These are phyloP conservation scores for Symphodus melops DNA, from an alignment of 2,113 vertebrate genomes.

Conservation along the genomic window DNA sequence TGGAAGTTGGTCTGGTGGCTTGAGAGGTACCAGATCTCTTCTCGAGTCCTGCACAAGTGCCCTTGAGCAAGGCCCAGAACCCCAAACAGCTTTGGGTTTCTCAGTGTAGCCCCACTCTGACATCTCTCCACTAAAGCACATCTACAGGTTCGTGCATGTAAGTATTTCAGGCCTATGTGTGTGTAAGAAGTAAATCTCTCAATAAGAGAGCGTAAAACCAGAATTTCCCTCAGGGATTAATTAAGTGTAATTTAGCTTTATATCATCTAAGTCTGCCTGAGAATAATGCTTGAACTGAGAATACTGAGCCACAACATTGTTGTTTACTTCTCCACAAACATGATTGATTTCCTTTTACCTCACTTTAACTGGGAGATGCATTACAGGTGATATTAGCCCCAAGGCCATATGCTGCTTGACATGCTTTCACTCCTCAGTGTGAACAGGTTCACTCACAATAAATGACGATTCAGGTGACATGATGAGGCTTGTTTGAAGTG, in stretches of 20 bases:
- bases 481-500: slow-evolving; percentile 19
- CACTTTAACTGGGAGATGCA: neutral
- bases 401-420: neutral
- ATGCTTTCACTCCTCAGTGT: neutral
- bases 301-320: neutral
- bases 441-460: slow-evolving; percentile 19
- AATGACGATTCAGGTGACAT: slow-evolving; percentile 38
- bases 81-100: too few species aligned
- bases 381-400: slow-evolving; percentile 7
- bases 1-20: too few species aligned
- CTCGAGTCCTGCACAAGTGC: too few species aligned
- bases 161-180: too few species aligned
- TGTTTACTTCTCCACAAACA: neutral
- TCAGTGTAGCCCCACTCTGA: too few species aligned
- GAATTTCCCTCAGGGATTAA: too few species aligned
- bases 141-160: too few species aligned
- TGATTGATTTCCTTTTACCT: neutral
- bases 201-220: too few species aligned
- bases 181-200: too few species aligned
- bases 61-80: too few species aligned
- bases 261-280: neutral
- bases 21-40: too few species aligned
- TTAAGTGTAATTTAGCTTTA: neutral
- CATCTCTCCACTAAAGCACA: too few species aligned
- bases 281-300: neutral